Evolutionary conservation across 1,140 invertebrate genomes (phyloP).

Genomic region (Reticulitermes speratus): DNA sequence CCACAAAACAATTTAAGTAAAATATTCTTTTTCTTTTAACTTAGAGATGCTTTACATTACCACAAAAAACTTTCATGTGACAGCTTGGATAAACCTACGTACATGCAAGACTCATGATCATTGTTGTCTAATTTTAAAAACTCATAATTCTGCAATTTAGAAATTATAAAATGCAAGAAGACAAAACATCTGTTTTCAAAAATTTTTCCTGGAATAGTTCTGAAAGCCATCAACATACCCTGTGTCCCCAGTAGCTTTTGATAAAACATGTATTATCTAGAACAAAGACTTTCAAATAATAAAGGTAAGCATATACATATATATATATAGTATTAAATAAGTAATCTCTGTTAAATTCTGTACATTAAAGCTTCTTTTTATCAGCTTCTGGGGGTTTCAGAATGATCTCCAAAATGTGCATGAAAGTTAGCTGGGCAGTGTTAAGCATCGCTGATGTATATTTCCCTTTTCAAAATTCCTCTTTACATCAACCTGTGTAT

Average conservation of each 20-base stretch:
- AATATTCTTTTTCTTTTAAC: neutral
- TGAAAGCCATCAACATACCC: neutral
- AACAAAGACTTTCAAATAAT: neutral
- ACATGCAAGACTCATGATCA: neutral
- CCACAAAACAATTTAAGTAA: neutral
- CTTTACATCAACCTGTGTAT: neutral
- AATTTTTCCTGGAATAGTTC: neutral
- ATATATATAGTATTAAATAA: neutral
- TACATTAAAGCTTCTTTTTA: neutral
- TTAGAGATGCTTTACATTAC: neutral
- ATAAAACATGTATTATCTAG: neutral
- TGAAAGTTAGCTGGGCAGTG: neutral
- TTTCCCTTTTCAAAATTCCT: neutral
- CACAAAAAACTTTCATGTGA: neutral
- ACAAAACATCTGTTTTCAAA: neutral
- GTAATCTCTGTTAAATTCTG: neutral
- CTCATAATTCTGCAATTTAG: neutral
- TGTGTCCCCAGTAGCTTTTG: neutral
- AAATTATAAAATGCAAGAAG: neutral
- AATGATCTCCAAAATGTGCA: neutral
- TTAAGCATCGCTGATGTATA: neutral
- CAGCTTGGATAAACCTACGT: neutral
- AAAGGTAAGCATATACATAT: neutral
- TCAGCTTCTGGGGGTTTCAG: neutral
- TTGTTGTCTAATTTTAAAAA: neutral